Evolutionary conservation across 2,113 vertebrate genomes (phyloP).

Genomic region (Nothoprocta pentlandii): DNA sequence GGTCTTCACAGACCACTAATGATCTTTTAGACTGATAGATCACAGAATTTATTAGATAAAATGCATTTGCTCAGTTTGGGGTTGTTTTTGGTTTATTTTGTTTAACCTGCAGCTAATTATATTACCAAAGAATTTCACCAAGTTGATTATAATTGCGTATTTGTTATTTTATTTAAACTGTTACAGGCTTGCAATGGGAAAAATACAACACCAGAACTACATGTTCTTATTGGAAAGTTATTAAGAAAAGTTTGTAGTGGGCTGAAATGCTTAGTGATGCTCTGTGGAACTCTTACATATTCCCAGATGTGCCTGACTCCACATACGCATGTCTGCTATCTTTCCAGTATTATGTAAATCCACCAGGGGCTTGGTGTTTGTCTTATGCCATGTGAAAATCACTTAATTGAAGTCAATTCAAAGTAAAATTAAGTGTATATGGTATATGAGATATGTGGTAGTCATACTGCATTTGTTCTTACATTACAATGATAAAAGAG

Average conservation of each 20-base stretch:
- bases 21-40: constrained; percentile 22
- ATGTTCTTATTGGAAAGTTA: background rate
- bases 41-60: background rate
- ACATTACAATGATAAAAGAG: background rate
- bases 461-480: background rate
- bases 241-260: background rate
- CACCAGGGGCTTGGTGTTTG: background rate
- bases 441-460: background rate
- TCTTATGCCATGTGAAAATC: constrained; percentile 18
- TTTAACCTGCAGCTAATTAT: constrained; percentile 15
- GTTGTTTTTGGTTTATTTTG: background rate
- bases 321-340: constrained; percentile 39
- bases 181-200: background rate
- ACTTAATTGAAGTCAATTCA: background rate
- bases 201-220: background rate
- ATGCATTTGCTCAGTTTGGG: background rate
- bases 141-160: background rate
- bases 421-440: background rate
- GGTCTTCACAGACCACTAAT: constrained; percentile 57
- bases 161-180: background rate
- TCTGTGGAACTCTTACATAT: background rate
- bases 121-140: background rate
- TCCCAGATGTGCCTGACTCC: constrained; percentile 22
- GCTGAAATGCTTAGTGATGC: constrained; percentile 20
- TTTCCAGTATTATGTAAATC: background rate